These are phyloP conservation scores for Drosophila sturtevanti DNA, from an alignment of 1,140 invertebrate species.

Conservation along the genomic window DNA sequence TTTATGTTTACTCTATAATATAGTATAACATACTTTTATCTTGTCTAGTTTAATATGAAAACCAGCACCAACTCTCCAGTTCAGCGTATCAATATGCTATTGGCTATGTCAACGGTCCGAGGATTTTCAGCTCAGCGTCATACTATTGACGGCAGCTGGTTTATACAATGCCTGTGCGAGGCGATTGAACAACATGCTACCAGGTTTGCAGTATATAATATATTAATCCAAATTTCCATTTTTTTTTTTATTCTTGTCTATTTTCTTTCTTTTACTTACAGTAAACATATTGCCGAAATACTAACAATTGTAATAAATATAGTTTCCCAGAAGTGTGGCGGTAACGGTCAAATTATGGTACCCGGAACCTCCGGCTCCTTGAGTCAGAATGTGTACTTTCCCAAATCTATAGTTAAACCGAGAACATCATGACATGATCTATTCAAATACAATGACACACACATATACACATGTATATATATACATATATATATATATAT, in stretches of 20 bases:
- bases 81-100: constrained; percentile 59
- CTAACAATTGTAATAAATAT: constrained; percentile 50
- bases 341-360: constrained; percentile 62
- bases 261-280: constrained; percentile 10
- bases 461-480: too few relatives aligned
- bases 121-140: constrained; percentile 68
- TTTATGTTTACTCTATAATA: too few relatives aligned
- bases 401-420: background rate
- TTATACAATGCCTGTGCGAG: constrained; percentile 72
- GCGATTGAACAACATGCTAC: constrained; percentile 37
- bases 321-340: constrained; percentile 57
- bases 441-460: too few relatives aligned
- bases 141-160: constrained; percentile 72
- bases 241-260: background rate
- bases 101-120: constrained; percentile 71
- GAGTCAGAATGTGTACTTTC: constrained; percentile 52
- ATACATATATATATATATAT: background rate
- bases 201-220: constrained; percentile 27
- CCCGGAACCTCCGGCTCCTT: constrained; percentile 37
- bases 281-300: constrained; percentile 69
- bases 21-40: too few relatives aligned
- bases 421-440: too few relatives aligned
- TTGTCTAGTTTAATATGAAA: constrained; percentile 37
- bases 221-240: background rate
- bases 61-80: constrained; percentile 37